phyloP scores from a whole-genome alignment of 2,888 invertebrate genomes.

The Terebella lapidaria region DNA sequence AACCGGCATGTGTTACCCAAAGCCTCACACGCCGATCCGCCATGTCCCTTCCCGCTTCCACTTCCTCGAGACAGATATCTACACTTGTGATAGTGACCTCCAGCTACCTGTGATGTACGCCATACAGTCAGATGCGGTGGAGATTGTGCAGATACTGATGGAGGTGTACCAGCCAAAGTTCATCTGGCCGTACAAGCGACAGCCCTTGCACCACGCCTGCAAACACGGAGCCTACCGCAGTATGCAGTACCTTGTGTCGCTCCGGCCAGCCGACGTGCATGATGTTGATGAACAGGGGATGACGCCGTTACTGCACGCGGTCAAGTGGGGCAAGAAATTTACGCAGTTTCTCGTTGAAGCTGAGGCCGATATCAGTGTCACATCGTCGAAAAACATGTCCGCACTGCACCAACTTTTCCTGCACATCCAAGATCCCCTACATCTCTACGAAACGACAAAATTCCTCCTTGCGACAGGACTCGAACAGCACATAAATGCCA shows the following conservation, averaged over 20 bases:
- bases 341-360: constrained; percentile 57
- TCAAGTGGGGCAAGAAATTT: constrained; percentile 68
- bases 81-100: constrained; percentile 36
- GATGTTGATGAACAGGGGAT: constrained; percentile 62
- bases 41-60: constrained; percentile 36
- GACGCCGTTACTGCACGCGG: constrained; percentile 72
- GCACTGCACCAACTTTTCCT: constrained; percentile 56
- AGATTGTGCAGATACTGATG: constrained; percentile 29
- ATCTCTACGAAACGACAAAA: constrained; percentile 66
- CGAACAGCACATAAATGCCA: constrained; percentile 65
- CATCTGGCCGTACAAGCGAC: constrained; percentile 13
- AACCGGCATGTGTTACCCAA: constrained; percentile 72
- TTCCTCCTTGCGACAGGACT: constrained; percentile 69
- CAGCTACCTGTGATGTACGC: constrained; percentile 45
- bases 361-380: constrained; percentile 68
- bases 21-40: constrained; percentile 59
- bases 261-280: constrained; percentile 35
- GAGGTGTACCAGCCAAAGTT: constrained; percentile 2
- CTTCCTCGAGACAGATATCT: constrained; percentile 41
- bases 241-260: constrained; percentile 37
- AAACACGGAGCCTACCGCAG: constrained; percentile 60
- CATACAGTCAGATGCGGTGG: constrained; percentile 39
- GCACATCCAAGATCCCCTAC: constrained; percentile 39
- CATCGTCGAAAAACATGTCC: constrained; percentile 67
- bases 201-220: constrained; percentile 50